Evolutionary conservation across 2,113 vertebrate species (phyloP), one percentile per base, ranked within the genome.

Genomic region (Thomomys bottae): DNA sequence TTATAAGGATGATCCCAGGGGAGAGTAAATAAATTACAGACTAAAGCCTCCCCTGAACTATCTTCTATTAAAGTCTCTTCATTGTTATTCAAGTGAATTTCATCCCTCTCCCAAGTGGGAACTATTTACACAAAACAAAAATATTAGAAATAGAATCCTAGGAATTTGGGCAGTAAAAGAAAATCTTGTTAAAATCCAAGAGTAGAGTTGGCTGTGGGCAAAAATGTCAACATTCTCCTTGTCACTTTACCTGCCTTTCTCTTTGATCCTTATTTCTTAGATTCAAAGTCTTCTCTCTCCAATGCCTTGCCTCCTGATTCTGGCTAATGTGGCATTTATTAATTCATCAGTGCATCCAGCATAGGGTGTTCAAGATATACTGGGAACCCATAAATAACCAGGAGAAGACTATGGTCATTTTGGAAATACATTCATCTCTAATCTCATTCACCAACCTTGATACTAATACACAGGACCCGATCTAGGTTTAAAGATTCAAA

Each of bases 121-220:
- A 84, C 76, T 95, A 92, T 95, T 93, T 95, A 71, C 95, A 94
- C 93, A 95, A 94, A 96, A 95, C 93, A 96, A 95, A 96, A 94
- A 93, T 94, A 95, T 94, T 94, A 94, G 95, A 94, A 94, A 81
- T 68, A 94, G 92, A 89, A 87, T 87, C 71, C 79, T 86, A 94
- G 81, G 90, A 92, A 96, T 96, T 94, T 96, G 94, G 95, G 68
- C 85, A 90, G 79, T 87, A 45, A 90, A 88, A 77, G 93, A 91
- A 96, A 94, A 96, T 77, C 93, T 93, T 93, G 94, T 97, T 96
- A 96, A 96, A 94, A 96, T 71, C 93, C 76, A 61, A 92, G 36
- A 89, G 73, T 45, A 61, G 34, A 89, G 32, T 66, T 94, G 83
- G 79, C 95, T 96, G 85, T 89, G 68, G 94, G 95, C 94, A 67